These are phyloP conservation scores for Scotopteryx bipunctaria DNA, from an alignment of 2,888 invertebrate genomes.

Conservation along the genomic window DNA sequence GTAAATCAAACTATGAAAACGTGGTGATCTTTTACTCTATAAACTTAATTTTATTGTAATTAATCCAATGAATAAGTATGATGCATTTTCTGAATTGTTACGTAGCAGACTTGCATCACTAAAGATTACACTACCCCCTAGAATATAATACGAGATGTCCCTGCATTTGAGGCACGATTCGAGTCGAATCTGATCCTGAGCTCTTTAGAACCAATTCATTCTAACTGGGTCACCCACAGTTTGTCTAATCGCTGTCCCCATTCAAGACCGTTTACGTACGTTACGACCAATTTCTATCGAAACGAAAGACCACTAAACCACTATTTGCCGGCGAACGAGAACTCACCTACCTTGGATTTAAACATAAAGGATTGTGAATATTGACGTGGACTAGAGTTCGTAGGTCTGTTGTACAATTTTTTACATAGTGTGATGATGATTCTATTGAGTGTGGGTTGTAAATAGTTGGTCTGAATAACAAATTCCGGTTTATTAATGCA, in stretches of 20 bases:
- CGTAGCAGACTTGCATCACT: background rate
- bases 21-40: background rate
- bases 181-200: background rate
- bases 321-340: no score
- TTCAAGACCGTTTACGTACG: slow-evolving; percentile 7
- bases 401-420: background rate
- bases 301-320: no score
- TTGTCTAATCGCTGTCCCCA: slow-evolving; percentile 10
- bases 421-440: background rate
- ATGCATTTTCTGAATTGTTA: no score
- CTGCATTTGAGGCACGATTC: background rate
- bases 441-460: background rate
- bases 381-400: no score
- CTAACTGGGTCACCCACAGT: slow-evolving; percentile 15
- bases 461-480: background rate
- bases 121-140: background rate
- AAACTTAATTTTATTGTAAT: no score
- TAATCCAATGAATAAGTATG: no score
- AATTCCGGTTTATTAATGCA: background rate
- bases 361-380: no score
- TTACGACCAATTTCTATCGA: slow-evolving; percentile 2
- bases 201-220: background rate
- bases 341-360: no score
- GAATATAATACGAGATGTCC: slow-evolving; percentile 9
- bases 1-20: background rate